Evolutionary conservation across 2,888 invertebrate genomes (phyloP).

Genomic region (Yponomeuta plumbellus): DNA sequence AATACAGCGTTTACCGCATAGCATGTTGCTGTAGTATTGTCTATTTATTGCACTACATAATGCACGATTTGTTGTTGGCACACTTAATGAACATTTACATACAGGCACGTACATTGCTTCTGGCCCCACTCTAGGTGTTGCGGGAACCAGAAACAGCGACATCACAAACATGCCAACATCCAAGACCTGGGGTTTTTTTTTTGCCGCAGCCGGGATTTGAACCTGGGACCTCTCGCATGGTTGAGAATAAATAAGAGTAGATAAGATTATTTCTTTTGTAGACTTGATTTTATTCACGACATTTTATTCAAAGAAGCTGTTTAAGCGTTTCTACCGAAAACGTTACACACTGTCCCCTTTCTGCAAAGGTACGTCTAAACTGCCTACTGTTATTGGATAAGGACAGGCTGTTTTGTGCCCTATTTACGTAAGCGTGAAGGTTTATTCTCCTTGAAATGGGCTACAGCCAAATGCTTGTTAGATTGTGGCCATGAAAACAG

Average conservation of each 20-base stretch:
- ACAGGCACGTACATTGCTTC: no score
- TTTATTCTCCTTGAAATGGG: background rate
- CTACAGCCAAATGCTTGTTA: background rate
- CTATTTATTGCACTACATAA: background rate
- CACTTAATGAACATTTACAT: no score
- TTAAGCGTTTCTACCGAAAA: slow-evolving; percentile 9
- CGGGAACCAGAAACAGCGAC: no score
- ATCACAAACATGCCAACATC: no score
- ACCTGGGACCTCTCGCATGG: no score
- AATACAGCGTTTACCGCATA: no score
- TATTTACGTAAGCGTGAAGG: background rate
- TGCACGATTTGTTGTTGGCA: no score
- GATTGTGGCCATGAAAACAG: slow-evolving; percentile 24
- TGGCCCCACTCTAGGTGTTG: no score
- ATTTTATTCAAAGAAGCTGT: slow-evolving; percentile 3
- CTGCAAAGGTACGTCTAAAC: slow-evolving; percentile 2
- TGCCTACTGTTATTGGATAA: background rate
- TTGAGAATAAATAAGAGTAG: no score
- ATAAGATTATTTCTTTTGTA: background rate
- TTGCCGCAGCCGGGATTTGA: no score
- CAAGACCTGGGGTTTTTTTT: no score
- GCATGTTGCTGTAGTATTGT: no score
- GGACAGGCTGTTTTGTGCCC: background rate
- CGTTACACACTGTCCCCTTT: slow-evolving; percentile 8
- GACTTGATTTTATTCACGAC: background rate